Percentiles rank a stretch among this genome's conserved stretches.
phyloP scores from a whole-genome alignment of 1,140 invertebrate species.

The Acromyrmex echinatior region DNA sequence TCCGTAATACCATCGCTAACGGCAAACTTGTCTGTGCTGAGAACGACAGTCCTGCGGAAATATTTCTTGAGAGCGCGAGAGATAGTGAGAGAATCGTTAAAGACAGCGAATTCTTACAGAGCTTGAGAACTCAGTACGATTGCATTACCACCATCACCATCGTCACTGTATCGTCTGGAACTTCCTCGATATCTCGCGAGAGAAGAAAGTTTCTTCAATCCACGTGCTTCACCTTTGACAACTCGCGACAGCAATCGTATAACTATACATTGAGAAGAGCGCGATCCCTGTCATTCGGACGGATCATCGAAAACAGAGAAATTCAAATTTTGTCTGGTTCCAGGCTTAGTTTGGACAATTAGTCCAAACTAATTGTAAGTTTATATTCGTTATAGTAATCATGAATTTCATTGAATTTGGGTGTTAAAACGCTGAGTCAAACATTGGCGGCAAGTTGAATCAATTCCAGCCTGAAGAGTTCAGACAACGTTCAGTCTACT shows the following conservation, averaged over 20 bases:
- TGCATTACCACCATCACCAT: background rate
- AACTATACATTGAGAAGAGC: background rate
- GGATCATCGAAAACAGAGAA: background rate
- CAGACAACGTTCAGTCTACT: conserved; percentile 86
- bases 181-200: background rate
- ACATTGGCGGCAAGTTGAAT: conserved; percentile 42
- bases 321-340: background rate
- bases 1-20: conserved; percentile 44
- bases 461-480: conserved; percentile 76
- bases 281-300: background rate
- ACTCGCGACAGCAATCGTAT: background rate
- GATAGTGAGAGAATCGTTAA: conserved; percentile 1
- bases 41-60: conserved; percentile 15
- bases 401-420: background rate
- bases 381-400: background rate
- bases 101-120: background rate
- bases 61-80: conserved; percentile 24
- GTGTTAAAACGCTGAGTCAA: conserved; percentile 23
- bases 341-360: too few species aligned
- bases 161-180: background rate
- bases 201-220: background rate
- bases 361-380: background rate
- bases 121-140: background rate
- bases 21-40: background rate
- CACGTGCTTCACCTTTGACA: background rate